Conservation (phyloP, 1,140 invertebrate genomes). For the Dreissena rostriformis region DNA sequence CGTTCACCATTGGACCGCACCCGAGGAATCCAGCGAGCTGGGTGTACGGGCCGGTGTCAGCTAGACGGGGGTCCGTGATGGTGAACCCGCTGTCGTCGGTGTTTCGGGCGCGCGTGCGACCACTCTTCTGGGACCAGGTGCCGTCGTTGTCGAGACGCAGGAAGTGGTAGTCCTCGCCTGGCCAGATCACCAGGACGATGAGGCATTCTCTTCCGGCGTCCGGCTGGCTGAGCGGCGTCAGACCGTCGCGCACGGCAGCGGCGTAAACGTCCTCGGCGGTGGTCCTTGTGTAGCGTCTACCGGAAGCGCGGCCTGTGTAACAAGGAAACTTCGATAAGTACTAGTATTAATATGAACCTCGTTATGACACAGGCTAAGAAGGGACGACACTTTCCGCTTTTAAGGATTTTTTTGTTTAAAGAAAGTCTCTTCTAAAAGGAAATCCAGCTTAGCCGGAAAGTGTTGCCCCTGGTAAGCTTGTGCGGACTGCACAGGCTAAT, state of each 20-base stretch:
- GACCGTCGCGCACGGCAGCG: constrained; percentile 14
- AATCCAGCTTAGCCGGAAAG: no score
- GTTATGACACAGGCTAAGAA: no score
- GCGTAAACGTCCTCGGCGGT: constrained; percentile 17
- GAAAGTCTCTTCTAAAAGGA: no score
- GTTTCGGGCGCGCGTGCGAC: constrained; percentile 34
- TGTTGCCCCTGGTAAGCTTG: no score
- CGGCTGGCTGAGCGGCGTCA: constrained; percentile 9
- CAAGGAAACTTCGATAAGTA: no score
- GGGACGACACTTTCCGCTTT: no score
- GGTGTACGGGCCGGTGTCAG: constrained; percentile 31
- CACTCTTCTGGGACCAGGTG: constrained; percentile 50
- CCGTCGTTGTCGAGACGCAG: constrained; percentile 38
- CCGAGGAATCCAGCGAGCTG: constrained; percentile 29
- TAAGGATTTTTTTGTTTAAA: no score
- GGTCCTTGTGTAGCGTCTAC: constrained; percentile 3
- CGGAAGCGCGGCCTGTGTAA: constrained; percentile 26
- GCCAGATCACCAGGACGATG: constrained; percentile 38
- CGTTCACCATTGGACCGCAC: background rate
- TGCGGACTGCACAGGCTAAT: no score
- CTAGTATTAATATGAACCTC: no score
- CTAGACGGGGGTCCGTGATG: constrained; percentile 9
- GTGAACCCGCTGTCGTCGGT: constrained; percentile 29
- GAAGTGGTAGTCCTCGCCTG: constrained; percentile 45
- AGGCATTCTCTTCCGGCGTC: constrained; percentile 24